Evolutionary conservation across 1,140 invertebrate species (phyloP).

Genomic region (Polyergus mexicanus): DNA sequence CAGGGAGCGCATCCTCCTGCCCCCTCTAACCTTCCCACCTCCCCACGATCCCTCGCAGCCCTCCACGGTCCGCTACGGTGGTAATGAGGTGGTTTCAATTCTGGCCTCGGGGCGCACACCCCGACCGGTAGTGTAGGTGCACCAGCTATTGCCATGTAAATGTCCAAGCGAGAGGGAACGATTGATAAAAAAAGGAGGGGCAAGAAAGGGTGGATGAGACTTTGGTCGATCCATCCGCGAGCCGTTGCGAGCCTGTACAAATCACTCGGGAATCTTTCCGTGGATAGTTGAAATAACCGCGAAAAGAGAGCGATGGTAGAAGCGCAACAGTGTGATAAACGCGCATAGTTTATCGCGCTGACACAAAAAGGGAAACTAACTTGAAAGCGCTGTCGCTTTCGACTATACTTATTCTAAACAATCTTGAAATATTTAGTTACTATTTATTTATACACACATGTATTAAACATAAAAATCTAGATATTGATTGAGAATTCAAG

Average conservation of each 20-base stretch:
- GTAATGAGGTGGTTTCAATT: constrained; percentile 87
- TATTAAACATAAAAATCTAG: constrained; percentile 23
- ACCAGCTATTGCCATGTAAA: constrained; percentile 83
- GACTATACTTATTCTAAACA: background rate
- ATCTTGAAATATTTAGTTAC: background rate
- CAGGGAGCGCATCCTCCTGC: constrained; percentile 48
- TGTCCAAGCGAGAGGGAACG: constrained; percentile 78
- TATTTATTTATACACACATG: constrained; percentile 7
- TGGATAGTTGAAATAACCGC: background rate
- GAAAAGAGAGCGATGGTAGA: background rate
- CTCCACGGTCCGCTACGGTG: constrained; percentile 63
- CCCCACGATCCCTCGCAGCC: constrained; percentile 8
- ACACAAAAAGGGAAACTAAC: background rate
- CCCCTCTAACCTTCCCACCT: constrained; percentile 17
- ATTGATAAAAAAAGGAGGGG: constrained; percentile 75
- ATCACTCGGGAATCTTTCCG: constrained; percentile 33
- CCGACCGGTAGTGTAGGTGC: constrained; percentile 75
- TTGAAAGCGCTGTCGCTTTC: constrained; percentile 2
- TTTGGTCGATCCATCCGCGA: constrained; percentile 14
- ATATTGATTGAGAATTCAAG: constrained; percentile 6
- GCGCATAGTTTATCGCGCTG: constrained; percentile 3
- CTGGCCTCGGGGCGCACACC: constrained; percentile 82
- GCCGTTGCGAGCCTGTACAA: constrained; percentile 29
- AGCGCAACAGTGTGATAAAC: constrained; percentile 33
- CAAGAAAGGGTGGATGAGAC: constrained; percentile 18